Base-by-base conservation (phyloP, 1,140 invertebrate species). In the Apis florea region DNA sequence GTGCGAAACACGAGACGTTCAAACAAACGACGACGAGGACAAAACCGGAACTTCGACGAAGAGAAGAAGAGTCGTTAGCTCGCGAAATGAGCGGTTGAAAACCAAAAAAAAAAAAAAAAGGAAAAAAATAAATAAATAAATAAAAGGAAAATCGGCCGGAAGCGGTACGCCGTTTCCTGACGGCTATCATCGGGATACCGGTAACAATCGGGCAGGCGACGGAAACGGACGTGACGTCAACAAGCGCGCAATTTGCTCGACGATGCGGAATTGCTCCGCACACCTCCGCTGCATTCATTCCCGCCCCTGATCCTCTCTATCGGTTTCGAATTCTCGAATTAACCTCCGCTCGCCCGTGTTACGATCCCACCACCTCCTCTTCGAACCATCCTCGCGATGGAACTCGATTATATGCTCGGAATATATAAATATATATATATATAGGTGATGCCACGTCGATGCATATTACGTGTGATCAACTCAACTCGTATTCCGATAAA, bases 181-280 rank as follows among this genome's bases (percentile, higher is more conserved):
- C 49, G 56, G 53, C 54, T 80, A 85, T 90, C 88, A 83, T 86
- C 64, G 84, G 82, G 83, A 87, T 40, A 89, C 85, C 85, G 87
- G 89, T 89, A 89, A 89, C 89, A 88, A 90, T 90, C 88, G 89
- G 63, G 79, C 69, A 66, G n/a, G 72, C 31, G 76, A 83, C 84
- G 88, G 83, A 84, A 90, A 77, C 88, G 88, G 85, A 90, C 88
- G 85, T 87, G 85, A 89, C 86, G 88, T 89, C 89, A 85, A 88
- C 88, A 88, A 84, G 83, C 84, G 85, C 64, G 83, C 89, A 90
- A 90, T 90, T 90, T 90, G 78, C 79, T 69, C 78, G 78, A 78
- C 82, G 72, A 79, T 83, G 77, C 82, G 82, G 66, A 89, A 89
- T 85, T 86, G 89, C 78, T 86, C 84, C 66, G 19, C 67, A 53